Evolutionary conservation across 2,888 invertebrate species (phyloP), one percentile per base, ranked within the genome.

Genomic region (Abrostola triplasia): DNA sequence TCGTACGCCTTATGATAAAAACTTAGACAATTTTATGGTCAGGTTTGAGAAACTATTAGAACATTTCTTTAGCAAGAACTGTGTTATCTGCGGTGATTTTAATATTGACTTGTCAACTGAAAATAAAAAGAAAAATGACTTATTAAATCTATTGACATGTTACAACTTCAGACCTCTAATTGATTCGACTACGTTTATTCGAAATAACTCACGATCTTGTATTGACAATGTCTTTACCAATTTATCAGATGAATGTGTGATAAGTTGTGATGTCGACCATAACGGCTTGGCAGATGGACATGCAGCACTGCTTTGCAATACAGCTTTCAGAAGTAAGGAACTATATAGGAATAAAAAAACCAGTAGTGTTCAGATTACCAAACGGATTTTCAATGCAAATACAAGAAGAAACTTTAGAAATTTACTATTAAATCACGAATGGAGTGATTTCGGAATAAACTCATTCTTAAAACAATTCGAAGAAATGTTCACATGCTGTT

Each of bases 281-380:
- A 64, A 64, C 37, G 49, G 53, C 5, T 11, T 64, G 35, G 51
- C 53, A 9, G 63, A 58, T 35, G 63, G 63, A 12, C 64, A 64
- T 48, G 58, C 48, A 5, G 64, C 13, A n/a, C 9, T 63, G 4
- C 9, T 52, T 5, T 47, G 52, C n/a, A 47, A 5, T 35, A 41
- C 40, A n/a, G 9, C 6, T 4, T 49, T 49, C 8, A 53, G 6
- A 61, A 61, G 13, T 41, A 49, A 48, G 0, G 41, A 41, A 44
- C 6, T 13, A 50, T 36, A 37, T 44, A 55, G 13, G 11, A 12
- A 37, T 50, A 42, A 7, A 13, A 55, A 55, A n/a, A 42, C 7
- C 37, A 55, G 8, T 24, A 36, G 1, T 41, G 9, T 61, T 12
- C 47, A 60, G n/a, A 36, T 60, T 40, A 53, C 48, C 5, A 58